These are phyloP conservation scores for Zaprionus capensis DNA, from an alignment of 1,140 invertebrate species.

Conservation along the genomic window DNA sequence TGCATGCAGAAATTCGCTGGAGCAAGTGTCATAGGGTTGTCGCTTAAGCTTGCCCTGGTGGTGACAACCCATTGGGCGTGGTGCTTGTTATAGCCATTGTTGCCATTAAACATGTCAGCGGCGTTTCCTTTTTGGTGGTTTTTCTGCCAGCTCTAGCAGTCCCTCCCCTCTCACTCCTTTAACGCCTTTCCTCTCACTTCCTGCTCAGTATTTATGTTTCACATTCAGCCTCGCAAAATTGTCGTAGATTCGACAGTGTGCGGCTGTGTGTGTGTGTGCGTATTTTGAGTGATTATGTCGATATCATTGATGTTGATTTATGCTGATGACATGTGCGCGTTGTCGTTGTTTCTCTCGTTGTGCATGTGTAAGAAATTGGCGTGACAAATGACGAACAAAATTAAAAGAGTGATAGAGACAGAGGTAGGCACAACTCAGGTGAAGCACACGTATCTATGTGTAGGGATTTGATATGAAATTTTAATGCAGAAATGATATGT, in stretches of 20 bases:
- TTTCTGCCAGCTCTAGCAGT: constrained; percentile 10
- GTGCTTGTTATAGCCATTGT: constrained; percentile 39
- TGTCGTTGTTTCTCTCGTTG: constrained; percentile 14
- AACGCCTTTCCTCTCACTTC: background rate
- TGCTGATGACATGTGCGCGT: constrained; percentile 64
- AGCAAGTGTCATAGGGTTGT: constrained; percentile 46
- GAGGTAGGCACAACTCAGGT: constrained; percentile 34
- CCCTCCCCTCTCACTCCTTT: background rate
- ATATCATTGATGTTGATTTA: constrained; percentile 83
- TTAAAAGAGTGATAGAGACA: constrained; percentile 39
- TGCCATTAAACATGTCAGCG: constrained; percentile 79
- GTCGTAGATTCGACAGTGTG: constrained; percentile 23
- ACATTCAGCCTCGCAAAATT: too few species aligned
- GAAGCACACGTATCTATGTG: constrained; percentile 16
- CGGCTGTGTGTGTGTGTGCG: constrained; percentile 20
- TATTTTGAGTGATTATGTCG: constrained; percentile 81
- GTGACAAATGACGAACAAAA: constrained; percentile 54
- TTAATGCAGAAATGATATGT: background rate
- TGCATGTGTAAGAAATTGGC: constrained; percentile 47
- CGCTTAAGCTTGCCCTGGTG: constrained; percentile 48
- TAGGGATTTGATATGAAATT: background rate
- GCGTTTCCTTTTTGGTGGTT: constrained; percentile 66
- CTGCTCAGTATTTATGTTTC: constrained; percentile 64
- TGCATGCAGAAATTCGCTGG: constrained; percentile 65
- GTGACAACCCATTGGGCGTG: constrained; percentile 6